Conservation (phyloP, 2,113 vertebrate species). For the Coturnix japonica region DNA sequence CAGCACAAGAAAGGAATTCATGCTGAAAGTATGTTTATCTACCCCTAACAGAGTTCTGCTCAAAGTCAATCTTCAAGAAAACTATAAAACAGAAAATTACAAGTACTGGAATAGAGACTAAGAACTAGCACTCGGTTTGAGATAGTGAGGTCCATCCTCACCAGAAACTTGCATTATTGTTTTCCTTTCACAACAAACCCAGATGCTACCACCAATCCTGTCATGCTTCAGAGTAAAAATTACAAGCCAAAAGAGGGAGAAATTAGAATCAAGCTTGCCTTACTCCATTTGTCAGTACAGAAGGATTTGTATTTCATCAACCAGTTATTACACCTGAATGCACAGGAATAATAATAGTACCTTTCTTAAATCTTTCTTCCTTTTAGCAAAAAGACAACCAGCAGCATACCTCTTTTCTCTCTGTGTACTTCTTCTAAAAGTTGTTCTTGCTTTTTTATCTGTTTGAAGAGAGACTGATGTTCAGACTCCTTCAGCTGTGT, state of each 20-base stretch:
- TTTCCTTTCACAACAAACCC: background rate
- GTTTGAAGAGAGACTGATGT: slow-evolving; percentile 81
- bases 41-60: background rate
- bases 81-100: background rate
- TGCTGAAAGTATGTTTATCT: background rate
- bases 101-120: background rate
- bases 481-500: slow-evolving; percentile 82
- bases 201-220: background rate
- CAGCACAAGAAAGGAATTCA: background rate
- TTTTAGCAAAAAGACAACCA: background rate
- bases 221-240: background rate
- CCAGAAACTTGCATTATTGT: background rate
- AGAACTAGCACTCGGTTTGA: background rate
- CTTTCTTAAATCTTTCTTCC: background rate
- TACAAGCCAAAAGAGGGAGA: background rate
- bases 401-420: slow-evolving; percentile 88
- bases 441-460: slow-evolving; percentile 86
- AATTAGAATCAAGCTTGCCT: background rate
- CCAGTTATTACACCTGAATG: background rate
- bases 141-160: background rate
- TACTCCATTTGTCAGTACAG: background rate
- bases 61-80: background rate
- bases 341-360: background rate
- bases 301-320: background rate
- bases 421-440: slow-evolving; percentile 83